Conservation (phyloP, 2,113 vertebrate genomes). For the Nyctibius bracteatus region DNA sequence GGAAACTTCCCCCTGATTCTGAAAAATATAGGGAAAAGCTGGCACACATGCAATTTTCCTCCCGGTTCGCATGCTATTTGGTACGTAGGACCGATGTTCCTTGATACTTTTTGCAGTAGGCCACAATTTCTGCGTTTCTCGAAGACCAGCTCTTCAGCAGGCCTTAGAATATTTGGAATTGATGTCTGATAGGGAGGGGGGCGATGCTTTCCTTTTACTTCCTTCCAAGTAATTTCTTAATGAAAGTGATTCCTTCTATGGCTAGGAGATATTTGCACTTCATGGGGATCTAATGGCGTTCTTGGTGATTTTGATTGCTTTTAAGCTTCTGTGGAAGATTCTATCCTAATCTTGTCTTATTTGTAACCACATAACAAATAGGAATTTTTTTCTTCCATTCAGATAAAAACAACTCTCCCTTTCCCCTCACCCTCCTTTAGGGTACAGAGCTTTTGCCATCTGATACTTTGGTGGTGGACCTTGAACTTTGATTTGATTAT, state of each 20-base stretch:
- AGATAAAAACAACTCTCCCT: not conserved
- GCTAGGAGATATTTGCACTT: not conserved
- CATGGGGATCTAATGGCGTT: not conserved
- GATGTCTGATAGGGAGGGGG: not conserved
- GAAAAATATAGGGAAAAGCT: not conserved
- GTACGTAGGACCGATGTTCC: not conserved
- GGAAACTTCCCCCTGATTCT: not conserved
- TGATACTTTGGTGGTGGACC: not conserved
- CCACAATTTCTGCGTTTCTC: not conserved
- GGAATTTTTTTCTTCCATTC: not conserved
- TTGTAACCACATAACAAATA: not conserved
- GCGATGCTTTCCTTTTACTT: not conserved
- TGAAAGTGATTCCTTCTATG: not conserved
- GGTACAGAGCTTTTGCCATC: not conserved
- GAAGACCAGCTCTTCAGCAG: not conserved
- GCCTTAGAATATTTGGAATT: not conserved
- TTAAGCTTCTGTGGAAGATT: not conserved
- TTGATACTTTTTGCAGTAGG: not conserved
- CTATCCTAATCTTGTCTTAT: not conserved
- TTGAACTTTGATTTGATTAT: not conserved
- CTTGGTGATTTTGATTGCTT: not conserved
- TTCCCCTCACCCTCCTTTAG: not conserved
- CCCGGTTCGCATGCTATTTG: not conserved
- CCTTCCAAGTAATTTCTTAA: not conserved
- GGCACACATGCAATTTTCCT: not conserved